A percentile compares a stretch with the other conserved stretches of the same genome.
Conservation (phyloP, 2,888 invertebrate genomes). For the Hyppa rectilinea region DNA sequence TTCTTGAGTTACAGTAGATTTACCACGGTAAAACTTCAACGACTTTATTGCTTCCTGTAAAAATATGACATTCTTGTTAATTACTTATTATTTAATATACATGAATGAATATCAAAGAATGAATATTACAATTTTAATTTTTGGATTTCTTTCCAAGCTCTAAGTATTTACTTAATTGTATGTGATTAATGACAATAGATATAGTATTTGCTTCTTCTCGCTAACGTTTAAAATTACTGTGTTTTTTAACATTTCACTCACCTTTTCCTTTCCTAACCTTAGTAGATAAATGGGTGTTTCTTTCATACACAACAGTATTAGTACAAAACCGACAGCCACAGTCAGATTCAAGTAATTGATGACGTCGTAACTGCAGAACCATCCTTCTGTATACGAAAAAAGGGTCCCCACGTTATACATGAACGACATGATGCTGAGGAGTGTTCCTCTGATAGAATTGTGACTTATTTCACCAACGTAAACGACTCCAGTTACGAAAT, state of each 20-base stretch:
- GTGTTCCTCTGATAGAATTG: slow-evolving; percentile 63
- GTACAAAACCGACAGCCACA: slow-evolving; percentile 55
- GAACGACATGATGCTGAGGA: slow-evolving; percentile 50
- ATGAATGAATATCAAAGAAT: not conserved
- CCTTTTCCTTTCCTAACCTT: slow-evolving; percentile 69
- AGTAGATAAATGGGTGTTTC: slow-evolving; percentile 72
- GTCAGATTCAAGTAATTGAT: slow-evolving; percentile 70
- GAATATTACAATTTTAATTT: not conserved
- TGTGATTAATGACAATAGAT: not conserved
- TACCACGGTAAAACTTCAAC: slow-evolving; percentile 71
- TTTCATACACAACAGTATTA: slow-evolving; percentile 63
- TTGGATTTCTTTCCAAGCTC: not conserved
- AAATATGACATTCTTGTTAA: not conserved
- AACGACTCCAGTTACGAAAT: slow-evolving; percentile 85
- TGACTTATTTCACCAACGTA: slow-evolving; percentile 88
- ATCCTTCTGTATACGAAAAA: slow-evolving; percentile 69
- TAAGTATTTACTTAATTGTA: not conserved
- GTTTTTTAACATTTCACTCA: slow-evolving; percentile 30
- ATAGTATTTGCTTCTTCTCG: not conserved
- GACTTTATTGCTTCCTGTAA: slow-evolving; percentile 70
- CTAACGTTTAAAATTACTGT: not conserved
- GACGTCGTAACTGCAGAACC: slow-evolving; percentile 71
- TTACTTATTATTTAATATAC: not conserved
- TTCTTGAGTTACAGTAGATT: slow-evolving; percentile 55
- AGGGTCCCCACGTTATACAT: slow-evolving; percentile 67